Conservation (phyloP, 2,113 vertebrate species). For the Chloropsis cyanopogon region DNA sequence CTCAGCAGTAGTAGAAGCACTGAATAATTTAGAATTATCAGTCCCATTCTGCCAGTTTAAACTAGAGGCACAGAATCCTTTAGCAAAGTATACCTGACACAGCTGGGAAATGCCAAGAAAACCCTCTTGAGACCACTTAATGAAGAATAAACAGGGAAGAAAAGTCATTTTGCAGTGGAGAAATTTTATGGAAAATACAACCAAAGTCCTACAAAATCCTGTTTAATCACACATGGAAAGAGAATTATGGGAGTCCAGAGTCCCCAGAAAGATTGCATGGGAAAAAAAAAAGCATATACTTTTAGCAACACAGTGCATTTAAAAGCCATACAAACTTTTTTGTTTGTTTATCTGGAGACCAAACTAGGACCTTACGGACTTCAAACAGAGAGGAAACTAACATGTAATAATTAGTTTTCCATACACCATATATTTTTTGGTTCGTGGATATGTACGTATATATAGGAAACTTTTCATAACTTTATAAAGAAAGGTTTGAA, state of each 20-base stretch:
- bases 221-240: not conserved
- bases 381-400: not conserved
- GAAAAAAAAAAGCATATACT: not conserved
- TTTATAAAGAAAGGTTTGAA: not conserved
- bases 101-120: not conserved
- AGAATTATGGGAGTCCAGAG: not conserved
- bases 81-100: slow-evolving; percentile 7
- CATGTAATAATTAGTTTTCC: not conserved
- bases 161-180: not conserved
- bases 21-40: slow-evolving; percentile 9
- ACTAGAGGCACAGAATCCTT: not conserved
- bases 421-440: not conserved
- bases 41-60: not conserved
- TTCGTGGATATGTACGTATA: not conserved
- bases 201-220: not conserved
- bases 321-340: not conserved
- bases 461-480: not conserved
- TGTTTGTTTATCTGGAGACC: not conserved
- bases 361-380: not conserved
- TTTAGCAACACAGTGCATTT: not conserved
- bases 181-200: not conserved
- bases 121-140: not conserved
- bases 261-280: not conserved
- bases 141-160: not conserved
- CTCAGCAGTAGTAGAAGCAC: not conserved